These are phyloP conservation scores for Parapsyche elsis DNA, from an alignment of 1,140 invertebrate genomes.

Conservation along the genomic window DNA sequence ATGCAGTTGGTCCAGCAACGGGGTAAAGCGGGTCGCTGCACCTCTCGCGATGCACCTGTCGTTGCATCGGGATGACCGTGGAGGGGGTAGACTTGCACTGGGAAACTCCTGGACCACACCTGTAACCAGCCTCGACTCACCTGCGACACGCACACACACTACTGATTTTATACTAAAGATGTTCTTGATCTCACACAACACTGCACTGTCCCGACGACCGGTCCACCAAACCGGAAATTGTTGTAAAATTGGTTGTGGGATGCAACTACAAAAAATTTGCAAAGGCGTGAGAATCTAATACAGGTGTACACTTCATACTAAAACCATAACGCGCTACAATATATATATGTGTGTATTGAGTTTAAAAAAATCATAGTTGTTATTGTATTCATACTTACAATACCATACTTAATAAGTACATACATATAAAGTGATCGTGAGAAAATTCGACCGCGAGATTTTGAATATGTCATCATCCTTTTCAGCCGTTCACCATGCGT, in stretches of 20 bases:
- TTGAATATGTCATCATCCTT: no score
- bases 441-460: no score
- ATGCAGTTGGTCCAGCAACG: constrained; percentile 33
- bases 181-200: neutral
- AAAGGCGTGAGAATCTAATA: neutral
- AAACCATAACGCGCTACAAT: no score
- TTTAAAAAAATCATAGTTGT: no score
- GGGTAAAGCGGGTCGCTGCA: constrained; percentile 30
- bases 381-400: no score
- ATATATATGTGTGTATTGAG: no score
- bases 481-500: no score
- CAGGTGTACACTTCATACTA: no score
- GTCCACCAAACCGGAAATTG: constrained; percentile 8
- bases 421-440: no score
- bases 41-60: constrained; percentile 39
- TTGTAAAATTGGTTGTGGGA: neutral
- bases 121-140: neutral
- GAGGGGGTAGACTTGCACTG: constrained; percentile 9
- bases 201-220: neutral
- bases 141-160: neutral
- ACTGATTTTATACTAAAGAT: neutral
- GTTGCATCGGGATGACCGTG: neutral
- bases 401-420: no score
- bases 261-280: neutral
- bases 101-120: constrained; percentile 22